Conservation (phyloP, 1,140 invertebrate genomes). For the Drosophila nigrodunni region DNA sequence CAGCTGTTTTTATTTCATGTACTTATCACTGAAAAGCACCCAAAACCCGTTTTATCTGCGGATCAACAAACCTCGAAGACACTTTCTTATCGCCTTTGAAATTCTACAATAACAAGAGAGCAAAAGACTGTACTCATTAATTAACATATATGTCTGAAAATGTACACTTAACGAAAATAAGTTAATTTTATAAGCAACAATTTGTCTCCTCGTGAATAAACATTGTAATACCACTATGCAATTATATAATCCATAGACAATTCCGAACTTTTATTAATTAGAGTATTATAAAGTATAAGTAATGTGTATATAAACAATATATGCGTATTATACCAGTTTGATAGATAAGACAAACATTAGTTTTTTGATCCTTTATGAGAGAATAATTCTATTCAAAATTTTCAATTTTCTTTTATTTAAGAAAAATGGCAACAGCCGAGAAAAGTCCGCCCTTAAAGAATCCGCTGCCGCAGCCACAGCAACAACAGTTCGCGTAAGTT, state of each 20-base stretch:
- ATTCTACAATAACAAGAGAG: constrained; percentile 10
- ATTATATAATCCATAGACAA: no score
- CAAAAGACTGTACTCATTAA: constrained; percentile 6
- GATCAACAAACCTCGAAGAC: constrained; percentile 58
- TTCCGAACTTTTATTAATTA: neutral
- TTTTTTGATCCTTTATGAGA: neutral
- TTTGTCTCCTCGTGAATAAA: neutral
- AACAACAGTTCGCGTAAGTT: constrained; percentile 73
- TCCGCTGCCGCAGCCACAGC: constrained; percentile 58
- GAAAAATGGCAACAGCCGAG: constrained; percentile 55
- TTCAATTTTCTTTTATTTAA: constrained; percentile 27
- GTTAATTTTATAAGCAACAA: constrained; percentile 9
- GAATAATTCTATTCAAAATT: constrained; percentile 3
- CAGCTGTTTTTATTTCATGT: constrained; percentile 18
- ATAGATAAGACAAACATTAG: neutral
- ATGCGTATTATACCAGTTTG: no score
- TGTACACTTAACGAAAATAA: constrained; percentile 3
- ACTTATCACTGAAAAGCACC: constrained; percentile 21
- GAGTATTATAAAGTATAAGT: neutral
- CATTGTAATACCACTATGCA: neutral
- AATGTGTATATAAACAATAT: neutral
- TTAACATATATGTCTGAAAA: constrained; percentile 13
- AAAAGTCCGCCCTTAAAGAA: neutral
- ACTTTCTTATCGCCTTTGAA: constrained; percentile 27
- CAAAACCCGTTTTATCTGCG: constrained; percentile 30